Evolutionary conservation across 2,888 invertebrate genomes (phyloP).

Genomic region (Plagodis dolabraria): DNA sequence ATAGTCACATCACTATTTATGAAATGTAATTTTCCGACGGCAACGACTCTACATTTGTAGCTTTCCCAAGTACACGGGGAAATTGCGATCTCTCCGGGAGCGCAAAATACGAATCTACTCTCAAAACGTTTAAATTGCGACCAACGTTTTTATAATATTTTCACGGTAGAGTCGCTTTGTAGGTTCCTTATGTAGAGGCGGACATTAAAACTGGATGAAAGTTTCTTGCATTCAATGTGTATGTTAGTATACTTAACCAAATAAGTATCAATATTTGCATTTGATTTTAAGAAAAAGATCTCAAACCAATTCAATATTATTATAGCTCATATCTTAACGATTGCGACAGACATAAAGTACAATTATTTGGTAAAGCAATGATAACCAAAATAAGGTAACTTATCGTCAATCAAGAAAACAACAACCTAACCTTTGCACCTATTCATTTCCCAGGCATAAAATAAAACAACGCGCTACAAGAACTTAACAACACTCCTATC

Average conservation of each 20-base stretch:
- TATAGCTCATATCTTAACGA: background rate
- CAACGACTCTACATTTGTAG: slow-evolving; percentile 82
- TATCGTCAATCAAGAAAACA: slow-evolving; percentile 9
- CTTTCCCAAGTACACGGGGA: slow-evolving; percentile 80
- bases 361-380: background rate
- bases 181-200: slow-evolving; percentile 20
- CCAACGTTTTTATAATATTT: slow-evolving; percentile 73
- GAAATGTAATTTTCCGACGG: slow-evolving; percentile 83
- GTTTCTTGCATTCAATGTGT: background rate
- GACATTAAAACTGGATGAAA: slow-evolving; percentile 26
- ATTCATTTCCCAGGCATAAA: slow-evolving; percentile 19
- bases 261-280: no score
- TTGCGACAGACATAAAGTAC: background rate
- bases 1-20: slow-evolving; percentile 68
- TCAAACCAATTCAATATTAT: no score
- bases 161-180: slow-evolving; percentile 33
- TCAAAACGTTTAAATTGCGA: slow-evolving; percentile 77
- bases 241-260: no score
- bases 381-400: background rate
- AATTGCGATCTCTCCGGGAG: slow-evolving; percentile 77
- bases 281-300: no score
- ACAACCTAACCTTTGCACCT: slow-evolving; percentile 1
- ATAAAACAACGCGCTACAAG: slow-evolving; percentile 30
- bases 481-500: slow-evolving; percentile 34
- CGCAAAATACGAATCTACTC: slow-evolving; percentile 75